Evolutionary conservation across 2,888 invertebrate species (phyloP).

Genomic region (Poecilus cupreus): DNA sequence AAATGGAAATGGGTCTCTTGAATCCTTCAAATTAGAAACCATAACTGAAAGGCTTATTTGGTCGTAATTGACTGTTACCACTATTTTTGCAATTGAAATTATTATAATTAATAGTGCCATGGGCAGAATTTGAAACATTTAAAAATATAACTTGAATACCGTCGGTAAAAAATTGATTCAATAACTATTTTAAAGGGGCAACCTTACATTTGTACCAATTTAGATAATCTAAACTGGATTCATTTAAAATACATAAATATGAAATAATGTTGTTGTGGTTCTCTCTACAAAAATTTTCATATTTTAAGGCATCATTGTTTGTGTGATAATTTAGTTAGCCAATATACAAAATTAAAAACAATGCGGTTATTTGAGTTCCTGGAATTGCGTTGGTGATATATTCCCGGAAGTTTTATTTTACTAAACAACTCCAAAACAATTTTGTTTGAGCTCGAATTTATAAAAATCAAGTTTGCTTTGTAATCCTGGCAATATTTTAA

Average conservation of each 20-base stretch:
- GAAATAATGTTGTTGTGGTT: not conserved
- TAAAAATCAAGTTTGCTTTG: too few species aligned
- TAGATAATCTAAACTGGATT: too few species aligned
- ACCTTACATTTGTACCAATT: too few species aligned
- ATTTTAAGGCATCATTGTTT: not conserved
- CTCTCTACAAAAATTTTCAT: not conserved
- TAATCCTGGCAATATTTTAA: too few species aligned
- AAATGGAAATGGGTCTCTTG: too few species aligned
- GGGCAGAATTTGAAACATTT: too few species aligned
- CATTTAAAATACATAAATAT: not conserved
- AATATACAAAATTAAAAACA: not conserved
- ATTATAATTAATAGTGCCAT: too few species aligned
- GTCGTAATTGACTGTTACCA: too few species aligned
- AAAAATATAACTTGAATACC: too few species aligned
- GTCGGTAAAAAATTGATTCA: not conserved
- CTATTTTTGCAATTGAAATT: too few species aligned
- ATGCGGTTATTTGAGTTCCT: not conserved
- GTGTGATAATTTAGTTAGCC: not conserved
- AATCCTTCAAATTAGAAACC: too few species aligned
- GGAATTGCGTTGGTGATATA: not conserved
- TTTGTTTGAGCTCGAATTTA: not conserved
- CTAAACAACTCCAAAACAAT: not conserved
- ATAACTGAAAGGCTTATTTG: too few species aligned
- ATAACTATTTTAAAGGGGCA: not conserved
- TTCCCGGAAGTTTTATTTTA: not conserved